These are phyloP conservation scores for Hydractinia symbiolongicarpus DNA, from an alignment of 30 jellyfish, hydroid and myxozoan species.

Conservation along the genomic window DNA sequence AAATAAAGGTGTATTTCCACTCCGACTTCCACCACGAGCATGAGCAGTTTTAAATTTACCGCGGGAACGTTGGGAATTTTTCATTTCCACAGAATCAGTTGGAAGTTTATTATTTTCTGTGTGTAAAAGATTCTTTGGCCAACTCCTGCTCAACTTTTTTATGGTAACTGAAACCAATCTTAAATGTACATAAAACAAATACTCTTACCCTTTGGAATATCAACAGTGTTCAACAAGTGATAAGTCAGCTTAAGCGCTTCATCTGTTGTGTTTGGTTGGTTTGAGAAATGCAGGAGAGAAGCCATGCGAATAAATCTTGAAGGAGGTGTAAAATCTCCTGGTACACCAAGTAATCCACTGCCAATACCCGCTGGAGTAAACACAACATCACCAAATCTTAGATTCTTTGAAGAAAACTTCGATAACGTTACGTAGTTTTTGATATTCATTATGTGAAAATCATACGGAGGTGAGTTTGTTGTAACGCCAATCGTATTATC, in stretches of 20 bases:
- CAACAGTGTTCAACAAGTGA: conserved; percentile 1
- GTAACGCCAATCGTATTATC: conserved; percentile 1
- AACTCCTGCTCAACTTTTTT: no score
- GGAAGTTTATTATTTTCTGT: no score
- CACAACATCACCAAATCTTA: neutral
- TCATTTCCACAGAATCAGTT: no score
- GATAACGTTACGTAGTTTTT: neutral
- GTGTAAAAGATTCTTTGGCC: no score
- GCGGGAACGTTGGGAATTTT: no score
- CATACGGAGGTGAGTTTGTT: conserved; percentile 6
- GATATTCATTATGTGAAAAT: neutral
- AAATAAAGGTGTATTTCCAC: no score
- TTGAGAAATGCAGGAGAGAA: neutral
- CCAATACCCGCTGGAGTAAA: neutral
- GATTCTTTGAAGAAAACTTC: neutral
- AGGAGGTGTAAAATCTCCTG: conserved; percentile 25
- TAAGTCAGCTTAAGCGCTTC: neutral
- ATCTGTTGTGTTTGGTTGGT: neutral
- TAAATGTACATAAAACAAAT: no score
- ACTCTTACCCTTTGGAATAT: neutral
- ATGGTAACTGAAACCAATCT: no score
- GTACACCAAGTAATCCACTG: conserved; percentile 3
- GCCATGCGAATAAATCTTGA: conserved; percentile 1
- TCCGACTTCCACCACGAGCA: no score
- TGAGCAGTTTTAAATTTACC: no score